Evolutionary conservation across 2,113 vertebrate species (phyloP), one percentile per base, ranked within the genome.

Genomic region (Globicephala melas): DNA sequence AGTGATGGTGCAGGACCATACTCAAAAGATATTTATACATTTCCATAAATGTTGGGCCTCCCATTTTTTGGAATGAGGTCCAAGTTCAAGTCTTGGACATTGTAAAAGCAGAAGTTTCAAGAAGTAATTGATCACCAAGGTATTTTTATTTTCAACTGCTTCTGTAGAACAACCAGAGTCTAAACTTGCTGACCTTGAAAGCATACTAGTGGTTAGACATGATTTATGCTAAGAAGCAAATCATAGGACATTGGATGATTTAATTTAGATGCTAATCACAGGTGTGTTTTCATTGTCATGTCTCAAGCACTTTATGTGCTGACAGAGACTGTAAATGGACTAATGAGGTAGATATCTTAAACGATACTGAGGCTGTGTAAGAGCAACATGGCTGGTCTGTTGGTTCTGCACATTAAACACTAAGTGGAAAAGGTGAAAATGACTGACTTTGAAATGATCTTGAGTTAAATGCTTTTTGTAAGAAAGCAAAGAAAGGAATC

Each of bases 171-270:
- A 85, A 55, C 6, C 60, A 25, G 41, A 79, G 9, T 68, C 67
- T 70, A 62, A 94, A 83, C 28, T 83, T 41, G 6, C 26, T 95
- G 81, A 87, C 68, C 77, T 95, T 97, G 50, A 84, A 60, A 92
- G 36, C 18, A 80, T 10, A 71, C 1, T 6, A 33, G 3, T 70
- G 14, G 31, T 65, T 73, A 91, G 25, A 28, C 36, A 95, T 44
- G 26, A 71, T 89, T 90, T 65, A 58, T 67, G 38, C 38, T 81
- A 86, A 94, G 38, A 53, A 92, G 60, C 41, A 90, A 55, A 55
- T 41, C 89, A 81, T 41, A 77, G 71, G 82, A 38, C n/a, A 44
- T 1, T 90, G 50, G 33, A 71, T 10, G 33, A 33, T 50, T 97
- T 90, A 38, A 91, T 76, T 74, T 83, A 60, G 83, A 62, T n/a